These are phyloP conservation scores for Xestia c-nigrum DNA, from an alignment of 2,888 invertebrate genomes.

Conservation along the genomic window DNA sequence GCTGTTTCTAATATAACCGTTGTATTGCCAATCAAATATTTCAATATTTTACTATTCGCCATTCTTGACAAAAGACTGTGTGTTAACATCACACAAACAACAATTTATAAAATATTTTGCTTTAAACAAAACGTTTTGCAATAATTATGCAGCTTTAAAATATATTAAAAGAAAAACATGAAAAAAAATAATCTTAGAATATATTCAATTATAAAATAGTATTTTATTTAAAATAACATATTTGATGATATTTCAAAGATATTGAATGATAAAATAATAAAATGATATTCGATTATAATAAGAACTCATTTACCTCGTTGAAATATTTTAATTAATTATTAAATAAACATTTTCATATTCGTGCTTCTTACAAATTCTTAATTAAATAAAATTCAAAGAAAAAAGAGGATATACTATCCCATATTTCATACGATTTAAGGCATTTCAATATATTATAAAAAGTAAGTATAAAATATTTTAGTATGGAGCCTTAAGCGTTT, in stretches of 20 bases:
- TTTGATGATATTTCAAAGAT: conserved; percentile 11
- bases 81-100: conserved; percentile 21
- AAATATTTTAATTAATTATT: conserved; percentile 12
- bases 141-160: conserved; percentile 43
- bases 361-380: conserved; percentile 14
- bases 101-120: conserved; percentile 5
- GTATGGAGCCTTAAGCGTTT: conserved; percentile 29
- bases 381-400: not conserved
- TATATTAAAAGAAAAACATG: conserved; percentile 34
- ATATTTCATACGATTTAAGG: conserved; percentile 36
- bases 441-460: conserved; percentile 36
- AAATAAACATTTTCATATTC: conserved; percentile 7
- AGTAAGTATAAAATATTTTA: conserved; percentile 54
- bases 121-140: conserved; percentile 36
- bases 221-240: not conserved
- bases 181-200: conserved; percentile 9
- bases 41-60: not conserved
- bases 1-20: conserved; percentile 10
- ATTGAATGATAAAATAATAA: conserved; percentile 9
- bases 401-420: not conserved
- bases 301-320: conserved; percentile 57
- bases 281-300: conserved; percentile 34
- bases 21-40: not conserved
- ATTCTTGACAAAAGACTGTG: conserved; percentile 14
- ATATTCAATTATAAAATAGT: conserved; percentile 25